Evolutionary conservation across 37 sponge, comb jelly and placozoan genomes (phyloP).

Genomic region (Agelas oroides): DNA sequence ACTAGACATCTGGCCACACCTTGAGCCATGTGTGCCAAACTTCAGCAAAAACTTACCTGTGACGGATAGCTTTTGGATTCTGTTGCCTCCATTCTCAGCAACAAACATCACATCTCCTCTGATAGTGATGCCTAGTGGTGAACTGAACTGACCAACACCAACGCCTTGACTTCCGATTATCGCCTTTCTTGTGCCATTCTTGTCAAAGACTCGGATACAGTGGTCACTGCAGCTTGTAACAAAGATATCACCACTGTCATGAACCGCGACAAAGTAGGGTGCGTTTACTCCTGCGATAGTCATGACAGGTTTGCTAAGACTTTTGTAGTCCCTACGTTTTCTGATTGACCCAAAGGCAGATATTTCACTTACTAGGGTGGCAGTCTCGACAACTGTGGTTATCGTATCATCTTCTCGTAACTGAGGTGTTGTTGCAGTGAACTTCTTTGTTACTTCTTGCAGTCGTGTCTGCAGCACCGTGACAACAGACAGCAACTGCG

Average conservation of each 20-base stretch:
- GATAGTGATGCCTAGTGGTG: conserved; percentile 32
- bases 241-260: too few relatives aligned
- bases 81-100: conserved; percentile 38
- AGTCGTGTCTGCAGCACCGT: conserved; percentile 8
- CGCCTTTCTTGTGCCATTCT: too few relatives aligned
- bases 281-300: too few relatives aligned
- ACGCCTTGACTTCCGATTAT: conserved; percentile 2
- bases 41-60: conserved; percentile 21
- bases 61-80: conserved; percentile 25
- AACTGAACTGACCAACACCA: conserved; percentile 42
- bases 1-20: conserved; percentile 14
- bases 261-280: too few relatives aligned
- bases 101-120: conserved; percentile 44
- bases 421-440: background rate
- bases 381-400: too few relatives aligned
- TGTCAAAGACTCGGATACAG: too few relatives aligned
- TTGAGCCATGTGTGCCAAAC: conserved; percentile 44
- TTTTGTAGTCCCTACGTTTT: background rate
- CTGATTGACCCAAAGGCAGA: too few relatives aligned
- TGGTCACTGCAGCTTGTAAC: too few relatives aligned
- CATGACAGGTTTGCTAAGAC: too few relatives aligned
- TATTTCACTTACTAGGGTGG: too few relatives aligned
- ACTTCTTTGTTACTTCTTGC: background rate
- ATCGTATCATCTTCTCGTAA: conserved; percentile 17
- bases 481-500: conserved; percentile 4